Base-by-base conservation (phyloP, 2,113 vertebrate species). In the Poeciliopsis prolifica region DNA sequence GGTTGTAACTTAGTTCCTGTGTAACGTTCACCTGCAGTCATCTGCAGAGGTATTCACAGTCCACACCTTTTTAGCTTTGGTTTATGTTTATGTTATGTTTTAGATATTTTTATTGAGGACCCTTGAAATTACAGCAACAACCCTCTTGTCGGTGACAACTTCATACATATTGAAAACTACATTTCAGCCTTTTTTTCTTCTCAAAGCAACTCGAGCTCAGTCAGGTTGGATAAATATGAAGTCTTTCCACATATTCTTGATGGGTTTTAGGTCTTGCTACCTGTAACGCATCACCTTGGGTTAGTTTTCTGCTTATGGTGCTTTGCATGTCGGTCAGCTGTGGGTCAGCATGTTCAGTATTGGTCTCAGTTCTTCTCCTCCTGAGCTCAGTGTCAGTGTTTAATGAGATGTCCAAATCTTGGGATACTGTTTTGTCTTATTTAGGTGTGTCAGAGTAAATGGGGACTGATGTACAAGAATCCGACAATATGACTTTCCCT, bases 1-100 rank as follows among this genome's bases (percentile, higher is more conserved):
- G 68, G 15, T 75, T 26, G 82, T 89, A 72, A 74, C 76, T 71
- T 84, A 70, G 79, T 74, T 81, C 10, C 71, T 78, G 51, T 79
- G 68, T 78, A 75, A 77, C 78, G 73, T 44, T 83, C 73, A 63
- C 48, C 70, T 82, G 74, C 63, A 58, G 64, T 48, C 22, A 54
- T 74, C 72, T 80, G 30, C 17, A 76, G 78, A 81, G 79, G 70
- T 37, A 11, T n/a, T 58, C 51, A n/a, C 24, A 58, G 1, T 37
- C 35, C 35, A 37, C 35, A 37, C 10, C 51, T 10, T 58, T 58
- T 58, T n/a, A 58, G 1, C 19, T 58, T 58, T 54, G 51, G 22
- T 58, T 58, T 24, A 9, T 10, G 9, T 3, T 54, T 54, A 2
- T 54, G 51, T 54, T 54, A 54, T 6, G 24, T 58, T 2, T 58